These are phyloP conservation scores for Carapus acus DNA, from an alignment of 2,797 vertebrate genomes.

Conservation along the genomic window DNA sequence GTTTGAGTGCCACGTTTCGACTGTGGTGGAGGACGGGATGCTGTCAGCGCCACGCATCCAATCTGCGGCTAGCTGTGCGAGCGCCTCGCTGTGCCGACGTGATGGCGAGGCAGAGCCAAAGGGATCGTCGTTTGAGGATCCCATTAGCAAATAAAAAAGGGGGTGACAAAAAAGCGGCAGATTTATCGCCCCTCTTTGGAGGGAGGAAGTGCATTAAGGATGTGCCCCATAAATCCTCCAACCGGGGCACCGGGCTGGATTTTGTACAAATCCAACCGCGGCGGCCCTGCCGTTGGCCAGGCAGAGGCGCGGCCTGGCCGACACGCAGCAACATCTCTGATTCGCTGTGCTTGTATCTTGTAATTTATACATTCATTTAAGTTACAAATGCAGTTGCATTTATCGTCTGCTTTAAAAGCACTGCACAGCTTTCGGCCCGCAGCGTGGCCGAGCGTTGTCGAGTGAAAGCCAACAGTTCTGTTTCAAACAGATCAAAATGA, in stretches of 20 bases:
- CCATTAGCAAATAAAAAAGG: slow-evolving; percentile 59
- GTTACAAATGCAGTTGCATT: too few species aligned
- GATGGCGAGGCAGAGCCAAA: slow-evolving; percentile 41
- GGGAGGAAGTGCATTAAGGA: slow-evolving; percentile 58
- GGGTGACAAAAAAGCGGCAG: slow-evolving; percentile 45
- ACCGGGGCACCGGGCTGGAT: slow-evolving; percentile 39
- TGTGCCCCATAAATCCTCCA: slow-evolving; percentile 61
- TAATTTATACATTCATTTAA: too few species aligned
- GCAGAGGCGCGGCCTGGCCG: slow-evolving; percentile 17
- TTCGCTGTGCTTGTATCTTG: too few species aligned
- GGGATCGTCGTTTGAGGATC: slow-evolving; percentile 44
- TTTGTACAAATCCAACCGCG: slow-evolving; percentile 40
- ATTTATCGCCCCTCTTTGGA: slow-evolving; percentile 56
- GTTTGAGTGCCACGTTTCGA: slow-evolving; percentile 28
- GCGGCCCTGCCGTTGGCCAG: slow-evolving; percentile 9
- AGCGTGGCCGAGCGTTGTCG: too few species aligned
- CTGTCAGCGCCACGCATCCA: slow-evolving; percentile 9
- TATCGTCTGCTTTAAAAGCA: too few species aligned
- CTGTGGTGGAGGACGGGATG: slow-evolving; percentile 8
- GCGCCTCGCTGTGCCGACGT: slow-evolving; percentile 6
- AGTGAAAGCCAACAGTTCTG: too few species aligned
- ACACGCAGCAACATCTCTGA: slow-evolving; percentile 27
- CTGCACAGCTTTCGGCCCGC: too few species aligned
- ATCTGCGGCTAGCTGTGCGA: neutral
- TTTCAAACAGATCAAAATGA: too few species aligned